These are phyloP conservation scores for Vombatus ursinus DNA, from an alignment of 2,113 vertebrate species.

Conservation along the genomic window DNA sequence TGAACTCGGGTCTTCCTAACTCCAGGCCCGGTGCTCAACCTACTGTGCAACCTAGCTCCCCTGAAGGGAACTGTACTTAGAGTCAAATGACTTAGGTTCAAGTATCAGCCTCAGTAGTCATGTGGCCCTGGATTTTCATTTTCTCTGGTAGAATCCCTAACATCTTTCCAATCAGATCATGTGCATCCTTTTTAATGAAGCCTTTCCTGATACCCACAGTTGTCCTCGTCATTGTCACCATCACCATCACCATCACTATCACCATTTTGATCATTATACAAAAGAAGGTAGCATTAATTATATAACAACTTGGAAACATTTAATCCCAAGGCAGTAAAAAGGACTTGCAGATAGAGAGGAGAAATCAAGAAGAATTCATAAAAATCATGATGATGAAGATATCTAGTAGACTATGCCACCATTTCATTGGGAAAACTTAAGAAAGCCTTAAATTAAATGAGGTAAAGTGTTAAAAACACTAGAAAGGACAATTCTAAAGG, in stretches of 20 bases:
- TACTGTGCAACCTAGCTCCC: not conserved
- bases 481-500: conserved; percentile 58
- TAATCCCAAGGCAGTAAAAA: not conserved
- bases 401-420: conserved; percentile 45
- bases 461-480: conserved; percentile 54
- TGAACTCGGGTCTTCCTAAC: not conserved
- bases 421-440: conserved; percentile 20
- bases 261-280: not conserved
- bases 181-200: not conserved
- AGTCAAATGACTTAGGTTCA: not conserved
- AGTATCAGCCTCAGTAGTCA: not conserved
- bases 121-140: not conserved
- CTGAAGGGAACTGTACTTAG: not conserved
- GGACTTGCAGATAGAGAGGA: not conserved
- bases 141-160: not conserved
- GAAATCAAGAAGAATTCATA: conserved; percentile 25
- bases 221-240: not conserved
- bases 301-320: not conserved
- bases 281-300: not conserved
- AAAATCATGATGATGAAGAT: conserved; percentile 53
- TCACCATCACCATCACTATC: not conserved
- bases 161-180: not conserved
- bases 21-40: not conserved
- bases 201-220: not conserved
- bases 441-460: conserved; percentile 65